Conservation (phyloP, 2,797 vertebrate species). For the Rachycentron canadum region DNA sequence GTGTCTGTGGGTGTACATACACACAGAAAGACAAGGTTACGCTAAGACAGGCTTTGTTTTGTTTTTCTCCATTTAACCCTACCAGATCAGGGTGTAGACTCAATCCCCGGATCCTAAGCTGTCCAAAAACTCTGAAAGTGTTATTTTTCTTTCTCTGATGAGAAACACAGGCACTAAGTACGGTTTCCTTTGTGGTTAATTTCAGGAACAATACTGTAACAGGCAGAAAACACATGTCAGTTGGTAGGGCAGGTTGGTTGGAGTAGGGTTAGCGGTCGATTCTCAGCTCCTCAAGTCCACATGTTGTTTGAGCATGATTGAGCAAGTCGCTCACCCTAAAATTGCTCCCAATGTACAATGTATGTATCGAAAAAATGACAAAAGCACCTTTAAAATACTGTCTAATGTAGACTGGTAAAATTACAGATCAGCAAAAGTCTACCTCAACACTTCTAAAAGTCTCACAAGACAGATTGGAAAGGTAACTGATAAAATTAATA, state of each 20-base stretch:
- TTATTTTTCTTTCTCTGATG: not conserved
- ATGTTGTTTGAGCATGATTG: not conserved
- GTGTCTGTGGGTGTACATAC: slow-evolving; percentile 1
- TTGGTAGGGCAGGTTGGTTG: not conserved
- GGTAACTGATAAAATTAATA: not conserved
- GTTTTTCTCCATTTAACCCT: not conserved
- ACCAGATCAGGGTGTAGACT: not conserved
- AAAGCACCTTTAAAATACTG: not conserved
- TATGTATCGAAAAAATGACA: too few species aligned
- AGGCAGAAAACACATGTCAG: not conserved
- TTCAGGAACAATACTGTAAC: not conserved
- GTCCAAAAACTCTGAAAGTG: not conserved
- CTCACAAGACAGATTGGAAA: not conserved
- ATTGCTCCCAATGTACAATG: not conserved
- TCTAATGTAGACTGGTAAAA: not conserved
- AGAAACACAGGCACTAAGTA: not conserved
- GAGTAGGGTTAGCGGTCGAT: not conserved
- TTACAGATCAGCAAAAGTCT: not conserved
- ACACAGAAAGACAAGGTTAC: not conserved
- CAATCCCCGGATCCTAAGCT: not conserved
- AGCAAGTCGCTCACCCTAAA: not conserved
- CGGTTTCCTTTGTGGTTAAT: not conserved
- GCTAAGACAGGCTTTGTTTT: not conserved
- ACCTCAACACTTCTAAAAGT: not conserved
- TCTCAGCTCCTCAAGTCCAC: not conserved